These are phyloP conservation scores for Silurus meridionalis DNA, from an alignment of 2,113 vertebrate genomes.

Conservation along the genomic window DNA sequence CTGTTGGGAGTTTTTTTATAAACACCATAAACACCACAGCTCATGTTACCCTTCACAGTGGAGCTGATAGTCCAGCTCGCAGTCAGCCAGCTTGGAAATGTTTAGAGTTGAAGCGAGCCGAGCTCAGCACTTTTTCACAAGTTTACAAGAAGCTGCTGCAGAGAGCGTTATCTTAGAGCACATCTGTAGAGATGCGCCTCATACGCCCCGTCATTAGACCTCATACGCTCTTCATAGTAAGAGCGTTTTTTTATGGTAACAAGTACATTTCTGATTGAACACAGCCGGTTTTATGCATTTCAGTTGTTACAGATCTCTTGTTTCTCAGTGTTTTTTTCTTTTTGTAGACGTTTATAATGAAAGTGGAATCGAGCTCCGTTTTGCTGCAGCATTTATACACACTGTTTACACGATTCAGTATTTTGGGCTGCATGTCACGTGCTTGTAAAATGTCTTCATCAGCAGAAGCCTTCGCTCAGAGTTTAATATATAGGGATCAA, in stretches of 20 bases:
- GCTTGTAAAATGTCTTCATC: no score
- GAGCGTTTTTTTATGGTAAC: no score
- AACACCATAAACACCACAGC: neutral
- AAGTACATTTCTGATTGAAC: neutral
- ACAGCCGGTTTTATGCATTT: neutral
- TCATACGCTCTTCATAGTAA: neutral
- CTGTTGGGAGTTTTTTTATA: neutral
- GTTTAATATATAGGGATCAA: conserved; percentile 5
- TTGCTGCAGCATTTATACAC: no score
- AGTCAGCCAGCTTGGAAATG: neutral
- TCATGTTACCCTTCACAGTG: neutral
- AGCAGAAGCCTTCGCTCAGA: no score
- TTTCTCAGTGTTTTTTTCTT: no score
- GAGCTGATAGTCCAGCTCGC: neutral
- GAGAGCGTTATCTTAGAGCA: neutral
- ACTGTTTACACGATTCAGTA: no score
- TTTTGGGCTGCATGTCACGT: no score
- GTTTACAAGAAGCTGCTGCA: neutral
- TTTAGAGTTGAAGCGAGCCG: neutral
- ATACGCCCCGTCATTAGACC: neutral
- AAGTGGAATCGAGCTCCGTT: no score
- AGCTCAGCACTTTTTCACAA: neutral
- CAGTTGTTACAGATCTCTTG: no score
- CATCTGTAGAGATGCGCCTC: neutral
- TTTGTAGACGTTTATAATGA: no score